phyloP scores from a whole-genome alignment of 2,113 vertebrate species.

The Coturnix japonica region DNA sequence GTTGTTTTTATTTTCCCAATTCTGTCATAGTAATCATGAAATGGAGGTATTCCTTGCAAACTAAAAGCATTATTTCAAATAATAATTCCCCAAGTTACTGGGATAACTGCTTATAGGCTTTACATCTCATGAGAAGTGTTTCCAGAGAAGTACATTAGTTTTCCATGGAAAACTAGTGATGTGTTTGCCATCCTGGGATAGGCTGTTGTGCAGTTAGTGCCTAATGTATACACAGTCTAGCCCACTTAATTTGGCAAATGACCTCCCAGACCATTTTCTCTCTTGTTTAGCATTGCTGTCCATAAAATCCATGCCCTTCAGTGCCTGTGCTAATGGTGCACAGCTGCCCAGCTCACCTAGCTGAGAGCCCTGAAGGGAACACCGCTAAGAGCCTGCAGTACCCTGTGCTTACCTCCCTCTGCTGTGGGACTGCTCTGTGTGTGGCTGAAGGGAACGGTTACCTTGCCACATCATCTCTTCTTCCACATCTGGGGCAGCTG shows the following conservation, averaged over 20 bases:
- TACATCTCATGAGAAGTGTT: neutral
- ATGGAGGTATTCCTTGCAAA: neutral
- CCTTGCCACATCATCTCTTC: neutral
- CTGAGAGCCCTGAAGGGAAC: neutral
- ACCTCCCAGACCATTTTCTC: neutral
- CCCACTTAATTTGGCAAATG: neutral
- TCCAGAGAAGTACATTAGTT: neutral
- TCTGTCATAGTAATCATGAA: neutral
- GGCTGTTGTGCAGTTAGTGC: neutral
- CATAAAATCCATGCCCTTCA: neutral
- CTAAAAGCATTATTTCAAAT: neutral
- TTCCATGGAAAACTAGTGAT: neutral
- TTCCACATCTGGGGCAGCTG: neutral
- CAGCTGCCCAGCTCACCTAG: neutral
- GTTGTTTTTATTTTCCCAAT: neutral
- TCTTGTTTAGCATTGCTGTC: neutral
- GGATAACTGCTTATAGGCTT: neutral
- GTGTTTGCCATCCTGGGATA: neutral
- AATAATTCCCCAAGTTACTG: neutral
- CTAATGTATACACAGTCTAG: neutral
- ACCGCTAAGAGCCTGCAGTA: neutral
- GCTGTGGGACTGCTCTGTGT: neutral
- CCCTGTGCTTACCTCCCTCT: neutral
- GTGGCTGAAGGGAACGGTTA: neutral
- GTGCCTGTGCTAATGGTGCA: neutral